phyloP scores from a whole-genome alignment of 2,113 vertebrate genomes.

The Hylia prasina region DNA sequence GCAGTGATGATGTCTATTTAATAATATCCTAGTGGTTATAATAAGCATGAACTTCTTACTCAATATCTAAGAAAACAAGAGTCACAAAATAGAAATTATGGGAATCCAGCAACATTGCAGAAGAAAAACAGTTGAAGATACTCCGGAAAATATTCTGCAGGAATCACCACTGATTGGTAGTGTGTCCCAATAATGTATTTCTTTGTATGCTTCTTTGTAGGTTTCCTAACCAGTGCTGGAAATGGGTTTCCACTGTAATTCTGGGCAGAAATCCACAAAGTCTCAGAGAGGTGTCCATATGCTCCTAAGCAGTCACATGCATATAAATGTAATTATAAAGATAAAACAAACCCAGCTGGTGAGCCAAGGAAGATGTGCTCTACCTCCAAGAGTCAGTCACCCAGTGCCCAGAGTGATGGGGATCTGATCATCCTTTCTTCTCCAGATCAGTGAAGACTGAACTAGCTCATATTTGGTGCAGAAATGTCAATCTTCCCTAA shows the following conservation, averaged over 20 bases:
- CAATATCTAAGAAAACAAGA: background rate
- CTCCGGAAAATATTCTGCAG: background rate
- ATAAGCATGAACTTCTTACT: background rate
- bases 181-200: background rate
- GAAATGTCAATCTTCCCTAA: background rate
- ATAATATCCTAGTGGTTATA: background rate
- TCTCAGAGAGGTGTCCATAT: background rate
- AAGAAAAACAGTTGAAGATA: background rate
- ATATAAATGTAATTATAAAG: background rate
- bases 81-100: background rate
- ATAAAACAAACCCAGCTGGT: background rate
- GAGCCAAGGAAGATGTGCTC: background rate
- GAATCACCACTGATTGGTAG: background rate
- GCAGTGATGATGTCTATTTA: background rate
- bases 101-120: background rate
- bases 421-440: background rate
- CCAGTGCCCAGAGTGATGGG: background rate
- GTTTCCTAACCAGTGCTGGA: background rate
- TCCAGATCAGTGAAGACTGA: background rate
- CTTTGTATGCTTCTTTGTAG: background rate
- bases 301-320: background rate
- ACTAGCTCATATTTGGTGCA: background rate
- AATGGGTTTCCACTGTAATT: background rate
- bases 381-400: background rate
- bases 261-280: background rate